Evolutionary conservation across 2,113 vertebrate species (phyloP).

Genomic region (Lepidothrix coronata): DNA sequence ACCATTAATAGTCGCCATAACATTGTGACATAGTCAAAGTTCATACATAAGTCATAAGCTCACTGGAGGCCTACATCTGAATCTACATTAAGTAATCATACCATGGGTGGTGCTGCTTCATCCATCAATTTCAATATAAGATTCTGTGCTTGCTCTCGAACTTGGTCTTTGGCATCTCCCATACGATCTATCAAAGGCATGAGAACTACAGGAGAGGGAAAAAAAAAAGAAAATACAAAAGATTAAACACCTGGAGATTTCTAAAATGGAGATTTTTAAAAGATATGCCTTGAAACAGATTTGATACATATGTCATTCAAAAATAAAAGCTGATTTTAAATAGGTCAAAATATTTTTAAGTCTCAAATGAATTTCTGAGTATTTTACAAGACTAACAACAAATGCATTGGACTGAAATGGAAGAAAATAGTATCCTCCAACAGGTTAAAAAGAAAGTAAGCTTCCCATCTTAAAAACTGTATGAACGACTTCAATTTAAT

Average conservation of each 20-base stretch:
- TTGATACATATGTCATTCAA: neutral
- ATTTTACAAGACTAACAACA: neutral
- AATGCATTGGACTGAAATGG: neutral
- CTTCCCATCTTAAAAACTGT: neutral
- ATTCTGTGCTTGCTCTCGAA: constrained; percentile 91
- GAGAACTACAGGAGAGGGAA: constrained; percentile 74
- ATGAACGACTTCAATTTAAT: neutral
- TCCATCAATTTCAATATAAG: constrained; percentile 90
- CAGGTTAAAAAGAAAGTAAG: neutral
- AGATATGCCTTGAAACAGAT: neutral
- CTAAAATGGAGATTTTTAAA: neutral
- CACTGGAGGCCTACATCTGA: neutral
- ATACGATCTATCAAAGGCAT: constrained; percentile 90
- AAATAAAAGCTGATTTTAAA: neutral
- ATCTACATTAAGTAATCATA: constrained; percentile 63
- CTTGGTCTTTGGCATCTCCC: constrained; percentile 95
- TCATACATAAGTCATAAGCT: neutral
- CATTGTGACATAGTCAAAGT: neutral
- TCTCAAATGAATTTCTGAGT: neutral
- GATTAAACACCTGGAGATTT: neutral
- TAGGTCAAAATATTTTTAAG: neutral
- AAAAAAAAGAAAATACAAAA: neutral
- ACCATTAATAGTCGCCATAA: neutral
- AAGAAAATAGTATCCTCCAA: neutral
- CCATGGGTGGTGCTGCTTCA: constrained; percentile 85